These are phyloP conservation scores for Apis dorsata DNA, from an alignment of 1,140 invertebrate species.

Conservation along the genomic window DNA sequence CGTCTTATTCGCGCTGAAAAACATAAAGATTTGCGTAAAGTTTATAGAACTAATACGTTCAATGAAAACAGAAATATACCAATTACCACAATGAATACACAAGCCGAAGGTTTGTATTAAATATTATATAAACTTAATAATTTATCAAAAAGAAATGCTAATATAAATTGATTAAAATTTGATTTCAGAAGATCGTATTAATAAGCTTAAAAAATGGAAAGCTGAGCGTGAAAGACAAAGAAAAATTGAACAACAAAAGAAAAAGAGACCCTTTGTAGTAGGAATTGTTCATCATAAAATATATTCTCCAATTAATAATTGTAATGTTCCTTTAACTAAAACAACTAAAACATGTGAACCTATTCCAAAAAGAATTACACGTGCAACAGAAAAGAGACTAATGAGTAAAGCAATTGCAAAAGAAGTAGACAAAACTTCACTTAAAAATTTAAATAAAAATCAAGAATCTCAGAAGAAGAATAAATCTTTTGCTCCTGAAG, in stretches of 20 bases:
- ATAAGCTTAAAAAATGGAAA: slow-evolving; percentile 73
- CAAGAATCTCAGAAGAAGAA: background rate
- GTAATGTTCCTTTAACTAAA: slow-evolving; percentile 10
- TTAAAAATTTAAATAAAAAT: background rate
- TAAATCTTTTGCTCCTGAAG: slow-evolving; percentile 63
- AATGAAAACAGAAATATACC: slow-evolving; percentile 20
- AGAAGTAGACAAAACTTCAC: slow-evolving; percentile 16
- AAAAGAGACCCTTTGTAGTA: slow-evolving; percentile 75
- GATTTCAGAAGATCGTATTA: slow-evolving; percentile 23
- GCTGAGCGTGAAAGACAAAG: slow-evolving; percentile 68
- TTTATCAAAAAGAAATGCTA: background rate
- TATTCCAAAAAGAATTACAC: slow-evolving; percentile 65
- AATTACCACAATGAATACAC: background rate
- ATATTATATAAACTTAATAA: background rate
- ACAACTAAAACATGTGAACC: background rate
- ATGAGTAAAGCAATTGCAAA: slow-evolving; percentile 57
- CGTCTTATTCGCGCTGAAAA: slow-evolving; percentile 36
- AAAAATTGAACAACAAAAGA: slow-evolving; percentile 62
- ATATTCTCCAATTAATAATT: slow-evolving; percentile 66
- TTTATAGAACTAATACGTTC: slow-evolving; percentile 29
- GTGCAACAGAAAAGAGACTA: slow-evolving; percentile 71
- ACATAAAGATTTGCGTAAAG: slow-evolving; percentile 23
- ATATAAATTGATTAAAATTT: background rate
- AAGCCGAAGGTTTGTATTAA: slow-evolving; percentile 9
- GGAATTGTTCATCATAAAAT: slow-evolving; percentile 74